Base-by-base conservation (phyloP, 1,140 invertebrate genomes). In the Cotesia chilonis region DNA sequence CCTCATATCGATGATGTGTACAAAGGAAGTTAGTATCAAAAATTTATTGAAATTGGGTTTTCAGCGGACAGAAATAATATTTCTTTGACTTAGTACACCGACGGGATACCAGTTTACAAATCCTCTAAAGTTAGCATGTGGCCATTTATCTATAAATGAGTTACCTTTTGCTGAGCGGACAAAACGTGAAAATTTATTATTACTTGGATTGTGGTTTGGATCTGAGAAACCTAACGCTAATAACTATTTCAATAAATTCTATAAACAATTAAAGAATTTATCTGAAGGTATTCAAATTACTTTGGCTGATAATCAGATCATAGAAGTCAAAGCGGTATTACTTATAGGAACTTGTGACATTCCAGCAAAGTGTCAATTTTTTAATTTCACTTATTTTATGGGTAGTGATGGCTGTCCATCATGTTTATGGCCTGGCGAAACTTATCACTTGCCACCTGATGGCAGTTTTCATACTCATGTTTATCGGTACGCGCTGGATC, bases 201-300 rank as follows among this genome's bases (percentile, higher is more conserved):
- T 74, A 1, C 20, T 28, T 12, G 61, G 61, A 4, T 47, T 71
- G 60, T 74, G 68, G 68, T 71, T 74, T 65, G 73, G 73, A 36
- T 9, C 54, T 0, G 7, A 65, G 12, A 74, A 74, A 60, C 73
- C 73, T 28, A 17, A 36, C 28, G 47, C 73, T n/a, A 66, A 65
- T 20, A 10, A 52, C 35, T 74, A 65, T 17, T 17, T 74, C 6
- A 4, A 66, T 70, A 35, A 52, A 55, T 65, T 74, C 3, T 10
- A 17, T 35, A 6, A 35, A 1, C 28, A 70, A 17, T 51, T 74
- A 28, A n/a, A 57, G n/a, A 12, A 66, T 12, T 55, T 74, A 17
- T 7, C 12, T 4, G 0, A 59, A 0, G 72, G 72, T 41, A 47
- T 74, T 2, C 10, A 10, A 4, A 28, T 74, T 28, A 12, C 36